Conservation (phyloP, 2,888 invertebrate genomes). For the Drymonia ruficornis region DNA sequence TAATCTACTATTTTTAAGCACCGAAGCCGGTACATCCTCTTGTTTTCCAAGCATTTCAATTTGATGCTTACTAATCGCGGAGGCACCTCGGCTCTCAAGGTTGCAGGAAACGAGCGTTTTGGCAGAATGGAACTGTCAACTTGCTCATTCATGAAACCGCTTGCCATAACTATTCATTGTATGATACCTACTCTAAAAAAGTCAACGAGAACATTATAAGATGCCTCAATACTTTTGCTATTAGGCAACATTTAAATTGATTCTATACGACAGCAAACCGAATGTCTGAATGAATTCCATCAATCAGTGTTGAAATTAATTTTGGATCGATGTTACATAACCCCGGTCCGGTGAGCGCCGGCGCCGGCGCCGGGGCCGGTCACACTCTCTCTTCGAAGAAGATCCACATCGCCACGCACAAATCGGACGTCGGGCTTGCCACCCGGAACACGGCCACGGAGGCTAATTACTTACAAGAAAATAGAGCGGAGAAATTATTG, state of each 20-base stretch:
- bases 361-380: conserved; percentile 6
- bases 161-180: too few species aligned
- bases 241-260: conserved; percentile 22
- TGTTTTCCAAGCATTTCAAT: conserved; percentile 27
- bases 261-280: conserved; percentile 21
- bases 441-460: conserved; percentile 5
- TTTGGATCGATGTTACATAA: conserved; percentile 25
- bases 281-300: conserved; percentile 27
- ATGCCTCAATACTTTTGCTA: not conserved
- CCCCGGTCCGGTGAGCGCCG: not conserved
- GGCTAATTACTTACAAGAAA: conserved; percentile 28
- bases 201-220: not conserved
- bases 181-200: too few species aligned
- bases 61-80: conserved; percentile 13
- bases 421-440: not conserved
- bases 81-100: conserved; percentile 19
- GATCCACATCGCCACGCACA: conserved; percentile 4
- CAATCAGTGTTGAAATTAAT: conserved; percentile 24
- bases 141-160: too few species aligned
- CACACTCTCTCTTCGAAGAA: conserved; percentile 11
- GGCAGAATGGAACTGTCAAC: not conserved
- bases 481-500: conserved; percentile 28
- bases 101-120: conserved; percentile 22
- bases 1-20: conserved; percentile 24
- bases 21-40: conserved; percentile 36